phyloP scores from a whole-genome alignment of 2,888 invertebrate species.

The Drosophila buzzatii region DNA sequence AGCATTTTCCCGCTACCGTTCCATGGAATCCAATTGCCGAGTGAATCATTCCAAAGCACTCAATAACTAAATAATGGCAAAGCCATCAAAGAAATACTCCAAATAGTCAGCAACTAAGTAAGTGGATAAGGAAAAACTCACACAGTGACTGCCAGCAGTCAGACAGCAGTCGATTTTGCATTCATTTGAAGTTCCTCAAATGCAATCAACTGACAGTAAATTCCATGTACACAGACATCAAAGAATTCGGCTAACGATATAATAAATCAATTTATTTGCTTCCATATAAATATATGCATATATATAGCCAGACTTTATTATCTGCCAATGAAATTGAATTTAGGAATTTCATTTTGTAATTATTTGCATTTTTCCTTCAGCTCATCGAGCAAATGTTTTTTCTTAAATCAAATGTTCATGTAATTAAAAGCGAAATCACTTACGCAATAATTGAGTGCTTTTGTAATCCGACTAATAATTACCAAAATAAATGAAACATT shows the following conservation, averaged over 20 bases:
- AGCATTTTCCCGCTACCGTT: constrained; percentile 33
- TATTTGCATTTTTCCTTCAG: not conserved
- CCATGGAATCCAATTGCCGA: constrained; percentile 49
- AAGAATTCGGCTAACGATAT: not conserved
- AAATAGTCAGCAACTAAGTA: constrained; percentile 23
- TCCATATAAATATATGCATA: not conserved
- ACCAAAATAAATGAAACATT: too few species aligned
- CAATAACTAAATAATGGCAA: constrained; percentile 53
- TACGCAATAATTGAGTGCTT: not conserved
- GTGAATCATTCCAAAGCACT: constrained; percentile 72
- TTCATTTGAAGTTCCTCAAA: constrained; percentile 17
- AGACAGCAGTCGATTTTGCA: constrained; percentile 17
- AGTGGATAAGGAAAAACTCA: constrained; percentile 47
- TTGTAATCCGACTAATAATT: not conserved
- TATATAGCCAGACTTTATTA: not conserved
- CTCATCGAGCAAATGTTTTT: not conserved
- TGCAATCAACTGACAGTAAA: constrained; percentile 13
- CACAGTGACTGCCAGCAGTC: constrained; percentile 19
- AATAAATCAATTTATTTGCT: not conserved
- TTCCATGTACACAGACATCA: constrained; percentile 1
- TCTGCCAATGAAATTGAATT: not conserved
- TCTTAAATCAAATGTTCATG: not conserved
- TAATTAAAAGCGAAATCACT: not conserved
- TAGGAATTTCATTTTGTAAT: not conserved
- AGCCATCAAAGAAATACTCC: constrained; percentile 1